phyloP scores from a whole-genome alignment of 2,113 vertebrate species.

The Osmerus mordax region DNA sequence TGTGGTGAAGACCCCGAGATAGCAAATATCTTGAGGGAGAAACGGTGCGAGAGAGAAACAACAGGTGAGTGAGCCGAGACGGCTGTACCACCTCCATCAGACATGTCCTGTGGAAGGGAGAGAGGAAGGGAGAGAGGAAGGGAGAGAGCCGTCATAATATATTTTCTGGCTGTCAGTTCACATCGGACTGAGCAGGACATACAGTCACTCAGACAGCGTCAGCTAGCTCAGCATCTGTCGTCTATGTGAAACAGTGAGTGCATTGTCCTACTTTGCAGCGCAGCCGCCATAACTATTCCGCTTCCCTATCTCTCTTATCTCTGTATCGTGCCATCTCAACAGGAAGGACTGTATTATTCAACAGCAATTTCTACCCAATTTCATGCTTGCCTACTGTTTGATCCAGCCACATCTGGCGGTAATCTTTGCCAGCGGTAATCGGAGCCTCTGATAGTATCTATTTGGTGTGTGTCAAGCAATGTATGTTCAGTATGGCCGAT shows the following conservation, averaged over 20 bases:
- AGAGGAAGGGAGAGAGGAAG: neutral
- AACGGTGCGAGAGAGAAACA: neutral
- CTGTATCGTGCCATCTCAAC: slow-evolving; percentile 13
- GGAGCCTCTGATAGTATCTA: slow-evolving; percentile 20
- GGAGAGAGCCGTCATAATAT: slow-evolving; percentile 27
- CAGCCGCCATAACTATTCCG: slow-evolving; percentile 25
- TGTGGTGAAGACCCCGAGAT: neutral
- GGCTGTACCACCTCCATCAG: no score
- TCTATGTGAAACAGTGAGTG: slow-evolving; percentile 10
- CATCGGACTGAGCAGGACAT: slow-evolving; percentile 4
- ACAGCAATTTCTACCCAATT: slow-evolving; percentile 52
- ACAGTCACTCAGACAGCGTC: neutral
- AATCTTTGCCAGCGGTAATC: slow-evolving; percentile 38
- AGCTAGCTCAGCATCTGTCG: neutral
- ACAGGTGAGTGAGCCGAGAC: neutral
- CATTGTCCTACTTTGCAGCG: slow-evolving; percentile 21
- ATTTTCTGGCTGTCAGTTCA: slow-evolving; percentile 24
- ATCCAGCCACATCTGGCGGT: slow-evolving; percentile 38
- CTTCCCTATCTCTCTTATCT: slow-evolving; percentile 21
- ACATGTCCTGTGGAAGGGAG: neutral
- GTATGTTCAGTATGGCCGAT: neutral
- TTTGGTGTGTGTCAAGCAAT: slow-evolving; percentile 24
- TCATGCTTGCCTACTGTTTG: slow-evolving; percentile 32
- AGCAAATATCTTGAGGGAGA: neutral
- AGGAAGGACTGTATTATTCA: slow-evolving; percentile 42